Base-by-base conservation (phyloP, 35 echinoderm and acorn worm genomes). In the Hemicentrotus pulcherrimus region DNA sequence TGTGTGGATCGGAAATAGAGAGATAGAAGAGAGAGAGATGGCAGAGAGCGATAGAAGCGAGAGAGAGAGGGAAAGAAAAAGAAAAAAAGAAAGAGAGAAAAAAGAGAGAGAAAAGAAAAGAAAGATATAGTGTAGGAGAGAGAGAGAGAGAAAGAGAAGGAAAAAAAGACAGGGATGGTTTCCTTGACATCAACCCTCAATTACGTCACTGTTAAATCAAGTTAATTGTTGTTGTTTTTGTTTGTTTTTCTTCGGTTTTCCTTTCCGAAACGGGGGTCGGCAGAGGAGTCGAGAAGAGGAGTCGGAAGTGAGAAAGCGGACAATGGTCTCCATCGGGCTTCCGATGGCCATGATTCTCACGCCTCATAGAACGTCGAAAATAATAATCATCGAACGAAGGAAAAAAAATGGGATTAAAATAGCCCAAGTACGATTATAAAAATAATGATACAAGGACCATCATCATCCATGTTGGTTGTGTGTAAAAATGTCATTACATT, bases 321-420 rank as follows among this genome's bases (percentile, higher is more conserved):
- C 88, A 90, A 90, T 90, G 46, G 88, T 47, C 32, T 18, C 88
- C 46, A 47, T n/a, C 18, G 32, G 11, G 88, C 86, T 47, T 45
- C 88, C 88, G 18, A 47, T 90, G 88, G 9, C 88, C 32, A 90
- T 90, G 46, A 90, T 90, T 90, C 88, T 90, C 88, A 90, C 88
- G 88, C 88, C 88, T 33, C 19, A 15, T 22, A 45, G 10, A 90
- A 31, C 30, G 16, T 33, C 5, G 32, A 35, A 31, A 90, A 90
- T 89, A 89, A n/a, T 70, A 78, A 78, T 8, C 24, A 78, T 78
- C 28, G 22, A 11, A 55, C 50, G 50, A 55, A 78, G 65, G 65
- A 55, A 28, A 78, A 28, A 78, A 28, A 28, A 78, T 22, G 24
- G 22, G 65, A n/a, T 4, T n/a, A n/a, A 78, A 78, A 78, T 78